A percentile compares a stretch with the other conserved stretches of the same genome.
Evolutionary conservation across 1,140 invertebrate genomes (phyloP).

Genomic region (Achatina immaculata): DNA sequence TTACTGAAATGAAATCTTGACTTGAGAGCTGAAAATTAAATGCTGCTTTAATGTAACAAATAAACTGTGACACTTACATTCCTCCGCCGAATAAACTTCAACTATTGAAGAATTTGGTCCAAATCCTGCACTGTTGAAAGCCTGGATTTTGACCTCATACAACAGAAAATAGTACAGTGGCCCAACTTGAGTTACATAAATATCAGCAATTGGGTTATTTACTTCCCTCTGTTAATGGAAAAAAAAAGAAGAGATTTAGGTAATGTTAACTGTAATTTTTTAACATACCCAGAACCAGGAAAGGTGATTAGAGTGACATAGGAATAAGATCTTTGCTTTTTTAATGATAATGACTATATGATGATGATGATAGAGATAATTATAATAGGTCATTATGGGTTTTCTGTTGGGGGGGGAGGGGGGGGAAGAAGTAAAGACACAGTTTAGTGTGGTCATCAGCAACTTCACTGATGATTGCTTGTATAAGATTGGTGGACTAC

Average conservation of each 20-base stretch:
- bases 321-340: background rate
- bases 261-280: background rate
- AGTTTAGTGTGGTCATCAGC: too few relatives aligned
- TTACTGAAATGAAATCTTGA: too few relatives aligned
- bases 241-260: too few relatives aligned
- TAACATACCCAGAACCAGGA: background rate
- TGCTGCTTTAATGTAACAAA: background rate
- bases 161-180: constrained; percentile 86
- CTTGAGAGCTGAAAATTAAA: background rate
- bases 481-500: too few relatives aligned
- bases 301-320: background rate
- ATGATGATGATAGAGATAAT: too few relatives aligned
- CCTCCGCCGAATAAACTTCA: constrained; percentile 90
- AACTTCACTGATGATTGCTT: too few relatives aligned
- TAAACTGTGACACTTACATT: constrained; percentile 70
- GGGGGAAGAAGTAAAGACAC: too few relatives aligned
- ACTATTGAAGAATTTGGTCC: constrained; percentile 86
- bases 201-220: constrained; percentile 3
- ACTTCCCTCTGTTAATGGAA: constrained; percentile 11
- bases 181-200: constrained; percentile 73
- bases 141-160: constrained; percentile 90
- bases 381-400: background rate
- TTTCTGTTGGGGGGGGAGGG: background rate
- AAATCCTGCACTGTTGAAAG: constrained; percentile 82
- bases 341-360: background rate